These are phyloP conservation scores for Maniola jurtina DNA, from an alignment of 1,140 invertebrate species.

Conservation along the genomic window DNA sequence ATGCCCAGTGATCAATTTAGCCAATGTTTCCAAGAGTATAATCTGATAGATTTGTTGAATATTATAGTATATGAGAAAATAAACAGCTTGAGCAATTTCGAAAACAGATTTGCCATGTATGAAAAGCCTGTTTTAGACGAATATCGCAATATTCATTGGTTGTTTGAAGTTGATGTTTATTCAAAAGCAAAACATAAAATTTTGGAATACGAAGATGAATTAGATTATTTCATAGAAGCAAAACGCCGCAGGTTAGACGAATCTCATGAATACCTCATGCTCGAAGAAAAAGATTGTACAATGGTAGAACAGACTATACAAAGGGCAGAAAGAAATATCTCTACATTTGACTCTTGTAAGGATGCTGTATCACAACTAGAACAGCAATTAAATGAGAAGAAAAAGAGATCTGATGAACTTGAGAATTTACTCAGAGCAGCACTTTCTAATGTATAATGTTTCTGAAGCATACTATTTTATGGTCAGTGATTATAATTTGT, in stretches of 20 bases:
- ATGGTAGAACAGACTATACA: conserved; percentile 60
- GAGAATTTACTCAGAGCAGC: conserved; percentile 62
- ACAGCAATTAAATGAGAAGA: conserved; percentile 58
- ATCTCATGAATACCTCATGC: conserved; percentile 51
- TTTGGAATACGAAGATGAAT: conserved; percentile 55
- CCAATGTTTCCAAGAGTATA: conserved; percentile 54
- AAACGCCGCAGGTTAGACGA: conserved; percentile 61
- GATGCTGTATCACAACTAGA: conserved; percentile 60
- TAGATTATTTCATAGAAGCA: conserved; percentile 60
- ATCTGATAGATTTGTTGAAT: conserved; percentile 69
- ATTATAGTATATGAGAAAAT: conserved; percentile 76
- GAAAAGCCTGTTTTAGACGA: conserved; percentile 54
- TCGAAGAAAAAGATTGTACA: conserved; percentile 61
- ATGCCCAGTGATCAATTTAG: conserved; percentile 52
- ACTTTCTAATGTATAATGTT: conserved; percentile 33
- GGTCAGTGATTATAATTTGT: not conserved
- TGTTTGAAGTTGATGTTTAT: conserved; percentile 53
- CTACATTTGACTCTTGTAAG: conserved; percentile 47
- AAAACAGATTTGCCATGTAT: conserved; percentile 67
- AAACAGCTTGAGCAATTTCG: conserved; percentile 58
- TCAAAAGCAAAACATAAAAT: conserved; percentile 54
- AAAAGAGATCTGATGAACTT: conserved; percentile 65
- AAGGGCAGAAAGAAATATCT: conserved; percentile 48
- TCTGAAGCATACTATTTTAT: not conserved
- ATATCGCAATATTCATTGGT: conserved; percentile 65